Evolutionary conservation across 2,113 vertebrate species (phyloP).

Genomic region (Pristiophorus japonicus): DNA sequence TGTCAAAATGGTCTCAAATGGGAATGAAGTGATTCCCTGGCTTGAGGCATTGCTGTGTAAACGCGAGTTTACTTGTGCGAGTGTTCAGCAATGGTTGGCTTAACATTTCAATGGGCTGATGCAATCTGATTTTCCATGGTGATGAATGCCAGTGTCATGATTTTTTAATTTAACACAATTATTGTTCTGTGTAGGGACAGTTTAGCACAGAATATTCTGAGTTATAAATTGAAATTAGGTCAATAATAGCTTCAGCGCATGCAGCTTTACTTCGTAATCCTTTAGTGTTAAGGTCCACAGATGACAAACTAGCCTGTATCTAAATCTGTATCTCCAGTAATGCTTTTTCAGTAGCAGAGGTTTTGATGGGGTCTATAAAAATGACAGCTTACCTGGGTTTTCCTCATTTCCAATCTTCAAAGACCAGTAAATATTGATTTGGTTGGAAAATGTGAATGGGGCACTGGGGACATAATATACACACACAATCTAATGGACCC

Average conservation of each 20-base stretch:
- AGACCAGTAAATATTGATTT: no score
- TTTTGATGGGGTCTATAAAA: neutral
- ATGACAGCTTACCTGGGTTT: neutral
- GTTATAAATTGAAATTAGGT: constrained; percentile 2
- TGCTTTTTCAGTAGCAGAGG: neutral
- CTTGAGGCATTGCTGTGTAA: neutral
- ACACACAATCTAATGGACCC: neutral
- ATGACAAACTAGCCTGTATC: neutral
- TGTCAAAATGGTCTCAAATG: neutral
- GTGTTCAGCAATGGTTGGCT: neutral
- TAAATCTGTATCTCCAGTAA: neutral
- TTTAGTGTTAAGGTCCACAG: neutral
- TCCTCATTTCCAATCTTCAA: neutral
- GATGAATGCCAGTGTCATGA: neutral
- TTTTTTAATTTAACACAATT: neutral
- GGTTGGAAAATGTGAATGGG: neutral
- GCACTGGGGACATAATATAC: neutral
- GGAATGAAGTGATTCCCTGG: neutral
- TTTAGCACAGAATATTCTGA: neutral
- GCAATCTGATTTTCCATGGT: constrained; percentile 1
- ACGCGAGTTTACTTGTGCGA: neutral
- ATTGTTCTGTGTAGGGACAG: neutral
- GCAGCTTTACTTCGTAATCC: neutral
- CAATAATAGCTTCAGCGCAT: neutral
- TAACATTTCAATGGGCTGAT: neutral